Percentiles rank a stretch among this genome's conserved stretches.
These are phyloP conservation scores for Meleagris gallopavo DNA, from an alignment of 2,113 vertebrate species.

Conservation along the genomic window DNA sequence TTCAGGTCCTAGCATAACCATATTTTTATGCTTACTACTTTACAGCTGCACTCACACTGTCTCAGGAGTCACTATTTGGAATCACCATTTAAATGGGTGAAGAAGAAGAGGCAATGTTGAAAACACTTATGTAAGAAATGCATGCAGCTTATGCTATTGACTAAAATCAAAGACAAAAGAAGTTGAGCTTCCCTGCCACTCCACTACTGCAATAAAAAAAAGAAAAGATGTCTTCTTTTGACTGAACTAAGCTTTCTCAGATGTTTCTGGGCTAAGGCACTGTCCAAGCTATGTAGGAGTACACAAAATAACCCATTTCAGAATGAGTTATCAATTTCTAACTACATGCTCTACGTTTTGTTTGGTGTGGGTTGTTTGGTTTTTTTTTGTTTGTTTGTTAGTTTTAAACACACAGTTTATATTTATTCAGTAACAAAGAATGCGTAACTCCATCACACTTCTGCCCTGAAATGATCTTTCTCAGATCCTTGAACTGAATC, in stretches of 20 bases:
- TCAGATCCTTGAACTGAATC: not conserved
- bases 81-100: not conserved
- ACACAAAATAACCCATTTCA: not conserved
- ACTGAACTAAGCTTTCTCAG: not conserved
- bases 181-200: not conserved
- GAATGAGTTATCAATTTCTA: not conserved
- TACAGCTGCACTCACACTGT: not conserved
- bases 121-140: not conserved
- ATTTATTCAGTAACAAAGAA: not conserved
- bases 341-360: not conserved
- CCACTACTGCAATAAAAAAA: not conserved
- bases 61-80: slow-evolving; percentile 2
- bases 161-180: not conserved
- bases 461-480: not conserved
- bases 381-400: not conserved
- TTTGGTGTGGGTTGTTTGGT: not conserved
- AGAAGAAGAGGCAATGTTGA: not conserved
- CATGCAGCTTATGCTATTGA: not conserved
- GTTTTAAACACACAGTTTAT: not conserved
- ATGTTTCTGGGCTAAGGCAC: not conserved
- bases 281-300: accelerated
- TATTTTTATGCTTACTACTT: not conserved
- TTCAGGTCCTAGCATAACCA: not conserved
- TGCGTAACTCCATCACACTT: not conserved
- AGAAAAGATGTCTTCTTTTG: not conserved